phyloP scores from a whole-genome alignment of 2,113 vertebrate genomes.

The Tauraco erythrolophus region DNA sequence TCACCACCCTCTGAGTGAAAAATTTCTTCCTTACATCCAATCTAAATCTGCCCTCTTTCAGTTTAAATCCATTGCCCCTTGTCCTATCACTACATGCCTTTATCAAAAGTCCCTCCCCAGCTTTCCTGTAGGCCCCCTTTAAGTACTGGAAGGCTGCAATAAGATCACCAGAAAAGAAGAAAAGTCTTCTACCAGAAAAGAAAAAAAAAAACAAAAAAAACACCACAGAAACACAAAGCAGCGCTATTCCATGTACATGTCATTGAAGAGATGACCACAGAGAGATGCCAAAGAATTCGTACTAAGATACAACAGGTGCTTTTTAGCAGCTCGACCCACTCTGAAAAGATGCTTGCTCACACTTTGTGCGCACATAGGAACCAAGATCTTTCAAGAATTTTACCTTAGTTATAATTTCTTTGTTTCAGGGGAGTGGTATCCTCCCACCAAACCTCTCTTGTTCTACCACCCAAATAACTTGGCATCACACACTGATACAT shows the following conservation, averaged over 20 bases:
- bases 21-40: no score
- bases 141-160: no score
- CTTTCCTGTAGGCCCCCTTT: no score
- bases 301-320: background rate
- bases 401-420: background rate
- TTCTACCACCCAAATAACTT: background rate
- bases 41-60: no score
- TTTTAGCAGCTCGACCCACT: background rate
- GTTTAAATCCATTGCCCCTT: no score
- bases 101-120: no score
- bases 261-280: background rate
- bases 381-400: background rate
- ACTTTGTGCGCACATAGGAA: background rate
- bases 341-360: background rate
- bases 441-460: background rate
- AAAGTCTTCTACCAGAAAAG: background rate
- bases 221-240: background rate
- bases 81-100: no score
- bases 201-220: background rate
- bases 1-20: no score
- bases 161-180: no score
- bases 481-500: background rate
- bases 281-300: background rate
- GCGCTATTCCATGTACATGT: fast-evolving
- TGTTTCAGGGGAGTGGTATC: no score